These are phyloP conservation scores for Acanthococcus lagerstroemiae DNA, from an alignment of 2,888 invertebrate species.

Conservation along the genomic window DNA sequence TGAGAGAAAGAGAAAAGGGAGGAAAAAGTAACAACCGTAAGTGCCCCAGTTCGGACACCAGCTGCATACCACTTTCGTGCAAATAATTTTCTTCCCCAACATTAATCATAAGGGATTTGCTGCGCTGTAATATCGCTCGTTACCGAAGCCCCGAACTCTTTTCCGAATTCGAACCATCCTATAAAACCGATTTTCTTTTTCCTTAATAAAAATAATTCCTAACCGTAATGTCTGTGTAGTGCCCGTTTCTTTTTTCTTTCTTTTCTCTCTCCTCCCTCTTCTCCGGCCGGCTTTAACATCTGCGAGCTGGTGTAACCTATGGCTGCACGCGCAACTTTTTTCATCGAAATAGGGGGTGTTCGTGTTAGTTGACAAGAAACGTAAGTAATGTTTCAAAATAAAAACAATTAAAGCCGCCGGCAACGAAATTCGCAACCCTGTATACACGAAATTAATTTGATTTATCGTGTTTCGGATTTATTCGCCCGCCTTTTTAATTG, in stretches of 20 bases:
- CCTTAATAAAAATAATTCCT: not conserved
- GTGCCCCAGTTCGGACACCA: not conserved
- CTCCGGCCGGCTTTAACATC: not conserved
- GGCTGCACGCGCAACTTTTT: not conserved
- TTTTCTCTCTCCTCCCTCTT: not conserved
- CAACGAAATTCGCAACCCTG: not conserved
- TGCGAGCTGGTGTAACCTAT: not conserved
- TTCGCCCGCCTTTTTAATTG: too few species aligned
- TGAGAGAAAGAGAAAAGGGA: not conserved
- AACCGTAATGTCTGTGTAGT: not conserved
- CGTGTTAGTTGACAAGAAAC: not conserved
- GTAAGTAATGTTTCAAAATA: not conserved
- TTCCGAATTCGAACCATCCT: not conserved
- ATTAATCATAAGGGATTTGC: not conserved
- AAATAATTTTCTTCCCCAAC: not conserved
- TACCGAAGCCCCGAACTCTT: not conserved
- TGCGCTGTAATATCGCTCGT: not conserved
- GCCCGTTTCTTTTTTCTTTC: not conserved
- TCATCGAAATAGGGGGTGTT: not conserved
- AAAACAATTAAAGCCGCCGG: not conserved
- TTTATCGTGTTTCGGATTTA: too few species aligned
- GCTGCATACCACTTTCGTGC: not conserved
- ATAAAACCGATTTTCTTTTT: not conserved
- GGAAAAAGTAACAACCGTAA: not conserved
- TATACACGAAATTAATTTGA: not conserved